Evolutionary conservation across 2,888 invertebrate species (phyloP).

Genomic region (Laspeyria flexula): DNA sequence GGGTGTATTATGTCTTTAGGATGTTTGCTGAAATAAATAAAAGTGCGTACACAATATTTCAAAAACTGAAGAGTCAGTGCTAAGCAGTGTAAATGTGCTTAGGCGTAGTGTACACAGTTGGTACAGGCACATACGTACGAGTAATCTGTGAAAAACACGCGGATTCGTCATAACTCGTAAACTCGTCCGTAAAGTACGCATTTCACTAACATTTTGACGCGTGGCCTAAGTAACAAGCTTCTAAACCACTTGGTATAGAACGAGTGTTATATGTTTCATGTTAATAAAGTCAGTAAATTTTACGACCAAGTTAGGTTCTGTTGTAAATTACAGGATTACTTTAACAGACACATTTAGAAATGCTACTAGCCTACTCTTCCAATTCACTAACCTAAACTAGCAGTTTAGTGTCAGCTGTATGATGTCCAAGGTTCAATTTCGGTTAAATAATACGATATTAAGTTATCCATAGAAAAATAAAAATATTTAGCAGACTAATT

Average conservation of each 20-base stretch:
- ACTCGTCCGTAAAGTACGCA: constrained; percentile 62
- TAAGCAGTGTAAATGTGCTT: constrained; percentile 44
- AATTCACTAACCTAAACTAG: too few relatives aligned
- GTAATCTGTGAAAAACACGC: constrained; percentile 61
- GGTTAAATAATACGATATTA: too few relatives aligned
- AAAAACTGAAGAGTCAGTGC: constrained; percentile 30
- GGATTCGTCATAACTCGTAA: constrained; percentile 52
- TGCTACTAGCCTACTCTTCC: too few relatives aligned
- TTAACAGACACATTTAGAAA: too few relatives aligned
- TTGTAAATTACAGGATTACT: too few relatives aligned
- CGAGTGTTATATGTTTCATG: too few relatives aligned
- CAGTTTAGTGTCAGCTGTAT: too few relatives aligned
- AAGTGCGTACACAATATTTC: constrained; percentile 5
- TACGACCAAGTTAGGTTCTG: too few relatives aligned
- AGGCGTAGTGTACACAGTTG: constrained; percentile 44
- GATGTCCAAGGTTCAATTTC: too few relatives aligned
- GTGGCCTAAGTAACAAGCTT: constrained; percentile 38
- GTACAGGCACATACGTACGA: constrained; percentile 22
- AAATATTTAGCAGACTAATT: too few relatives aligned
- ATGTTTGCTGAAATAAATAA: not conserved
- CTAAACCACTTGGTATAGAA: not conserved
- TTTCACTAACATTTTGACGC: constrained; percentile 60
- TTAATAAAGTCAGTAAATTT: too few relatives aligned
- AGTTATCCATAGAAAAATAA: too few relatives aligned
- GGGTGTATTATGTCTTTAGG: not conserved